Evolutionary conservation across 1,140 invertebrate species (phyloP), one percentile per base, ranked within the genome.

Genomic region (Micrasema longulum): DNA sequence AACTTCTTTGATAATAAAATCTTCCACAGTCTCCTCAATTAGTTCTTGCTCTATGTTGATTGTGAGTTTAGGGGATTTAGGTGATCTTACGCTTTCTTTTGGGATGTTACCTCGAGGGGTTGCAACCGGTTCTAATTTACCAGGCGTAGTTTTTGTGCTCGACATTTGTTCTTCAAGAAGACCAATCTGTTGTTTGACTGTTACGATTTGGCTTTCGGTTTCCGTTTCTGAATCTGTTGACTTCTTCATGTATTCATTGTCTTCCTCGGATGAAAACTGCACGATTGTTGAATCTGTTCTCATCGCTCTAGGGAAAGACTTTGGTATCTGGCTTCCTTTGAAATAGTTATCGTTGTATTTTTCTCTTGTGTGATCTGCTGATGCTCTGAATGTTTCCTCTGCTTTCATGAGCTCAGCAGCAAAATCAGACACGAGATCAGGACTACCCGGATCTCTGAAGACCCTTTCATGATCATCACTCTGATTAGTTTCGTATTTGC

Each of bases 211-310:
- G n/a, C 84, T 82, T 76, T 84, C 83, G 69, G 84, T 82, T 79
- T 86, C 84, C 23, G 84, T 86, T 78, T 86, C 84, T 12, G 84
- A 86, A 72, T 85, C 83, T 5, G 83, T 86, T n/a, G 84, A 86
- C 78, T 86, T 86, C 55, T 86, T 86, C n/a, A 85, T 76, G 66
- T 83, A 85, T 71, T 86, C 84, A 67, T 80, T 86, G 55, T 86
- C 84, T 80, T 86, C 84, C 77, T 86, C 84, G 9, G 84, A 86
- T 48, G 84, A 86, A 63, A 86, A 82, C 77, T 86, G 83, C 0
- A 86, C 84, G 26, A 86, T 78, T 16, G 84, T 86, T 9, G 84
- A 86, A 73, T 86, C 84, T 16, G 83, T 86, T 76, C 84, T 79
- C 48, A 82, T 78, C 9, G 83, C 76, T 76, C 83, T 85, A 3